A percentile compares a stretch with the other conserved stretches of the same genome.
phyloP scores from a whole-genome alignment of 1,140 invertebrate species.

The Armadillidium nasatum region DNA sequence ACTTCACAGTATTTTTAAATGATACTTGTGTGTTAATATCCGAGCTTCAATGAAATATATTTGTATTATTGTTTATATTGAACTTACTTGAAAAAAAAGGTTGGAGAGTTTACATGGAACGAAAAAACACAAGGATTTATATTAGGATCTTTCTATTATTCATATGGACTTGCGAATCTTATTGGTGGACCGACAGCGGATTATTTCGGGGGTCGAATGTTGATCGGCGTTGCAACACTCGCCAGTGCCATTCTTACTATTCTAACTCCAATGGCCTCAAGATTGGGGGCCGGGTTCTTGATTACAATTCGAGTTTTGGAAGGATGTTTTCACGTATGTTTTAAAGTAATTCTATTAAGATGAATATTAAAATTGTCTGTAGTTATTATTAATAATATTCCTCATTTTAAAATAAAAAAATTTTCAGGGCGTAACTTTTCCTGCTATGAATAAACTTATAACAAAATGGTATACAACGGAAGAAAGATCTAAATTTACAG shows the following conservation, averaged over 20 bases:
- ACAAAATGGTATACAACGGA: neutral
- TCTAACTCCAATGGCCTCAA: conserved; percentile 68
- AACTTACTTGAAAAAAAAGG: conserved; percentile 11
- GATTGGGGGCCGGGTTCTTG: conserved; percentile 47
- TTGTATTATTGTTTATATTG: too few relatives aligned
- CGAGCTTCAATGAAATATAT: too few relatives aligned
- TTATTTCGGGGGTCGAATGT: conserved; percentile 71
- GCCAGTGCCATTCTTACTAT: conserved; percentile 75
- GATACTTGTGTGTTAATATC: too few relatives aligned
- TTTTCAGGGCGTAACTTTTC: neutral
- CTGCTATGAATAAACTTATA: neutral
- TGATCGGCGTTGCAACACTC: conserved; percentile 74
- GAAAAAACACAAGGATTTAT: conserved; percentile 28
- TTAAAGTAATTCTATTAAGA: neutral
- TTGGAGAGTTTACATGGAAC: conserved; percentile 35
- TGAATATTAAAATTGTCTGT: too few relatives aligned
- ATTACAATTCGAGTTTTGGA: conserved; percentile 45
- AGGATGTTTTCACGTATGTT: conserved; percentile 33
- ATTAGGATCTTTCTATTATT: conserved; percentile 37
- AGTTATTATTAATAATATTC: too few relatives aligned
- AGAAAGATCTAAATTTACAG: neutral
- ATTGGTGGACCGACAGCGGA: conserved; percentile 74
- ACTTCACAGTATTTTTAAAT: too few relatives aligned
- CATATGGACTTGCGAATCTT: conserved; percentile 55
- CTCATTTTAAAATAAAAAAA: neutral